Conservation (phyloP, 2,888 invertebrate genomes). For the Agrenia bidenticulata region DNA sequence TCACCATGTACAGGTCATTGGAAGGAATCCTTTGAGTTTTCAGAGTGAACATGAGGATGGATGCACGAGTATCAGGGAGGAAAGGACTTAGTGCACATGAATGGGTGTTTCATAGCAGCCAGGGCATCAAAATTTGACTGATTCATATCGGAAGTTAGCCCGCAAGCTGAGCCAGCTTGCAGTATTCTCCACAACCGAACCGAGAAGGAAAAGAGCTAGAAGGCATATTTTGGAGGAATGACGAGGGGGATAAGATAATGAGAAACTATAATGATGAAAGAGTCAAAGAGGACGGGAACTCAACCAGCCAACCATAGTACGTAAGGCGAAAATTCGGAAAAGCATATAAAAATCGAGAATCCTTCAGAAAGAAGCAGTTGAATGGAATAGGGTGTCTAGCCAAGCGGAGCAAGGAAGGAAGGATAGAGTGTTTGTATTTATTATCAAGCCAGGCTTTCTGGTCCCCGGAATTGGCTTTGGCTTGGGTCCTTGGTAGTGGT, state of each 20-base stretch:
- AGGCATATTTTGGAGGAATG: conserved; percentile 4
- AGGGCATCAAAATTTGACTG: background rate
- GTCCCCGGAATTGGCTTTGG: background rate
- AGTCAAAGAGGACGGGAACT: background rate
- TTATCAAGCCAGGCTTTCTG: background rate
- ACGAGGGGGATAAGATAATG: conserved; percentile 25
- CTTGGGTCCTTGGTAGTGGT: background rate
- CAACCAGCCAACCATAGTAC: conserved; percentile 5
- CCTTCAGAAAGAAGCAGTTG: background rate
- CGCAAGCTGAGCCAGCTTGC: too few species aligned
- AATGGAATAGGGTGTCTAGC: conserved; percentile 5
- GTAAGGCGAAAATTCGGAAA: too few species aligned
- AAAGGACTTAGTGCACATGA: too few species aligned
- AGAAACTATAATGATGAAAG: conserved; percentile 22
- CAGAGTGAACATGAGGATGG: conserved; percentile 1
- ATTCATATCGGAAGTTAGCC: conserved; percentile 1
- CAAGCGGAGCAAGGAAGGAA: background rate
- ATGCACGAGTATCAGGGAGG: conserved; percentile 14
- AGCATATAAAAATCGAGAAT: too few species aligned
- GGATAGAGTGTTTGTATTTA: background rate
- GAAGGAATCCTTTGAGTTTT: too few species aligned
- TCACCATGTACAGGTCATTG: too few species aligned
- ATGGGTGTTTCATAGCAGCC: background rate
- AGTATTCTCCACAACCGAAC: background rate
- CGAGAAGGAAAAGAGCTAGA: background rate